Base-by-base conservation (phyloP, 2,888 invertebrate genomes). In the Chaetogeoica ovagalla region DNA sequence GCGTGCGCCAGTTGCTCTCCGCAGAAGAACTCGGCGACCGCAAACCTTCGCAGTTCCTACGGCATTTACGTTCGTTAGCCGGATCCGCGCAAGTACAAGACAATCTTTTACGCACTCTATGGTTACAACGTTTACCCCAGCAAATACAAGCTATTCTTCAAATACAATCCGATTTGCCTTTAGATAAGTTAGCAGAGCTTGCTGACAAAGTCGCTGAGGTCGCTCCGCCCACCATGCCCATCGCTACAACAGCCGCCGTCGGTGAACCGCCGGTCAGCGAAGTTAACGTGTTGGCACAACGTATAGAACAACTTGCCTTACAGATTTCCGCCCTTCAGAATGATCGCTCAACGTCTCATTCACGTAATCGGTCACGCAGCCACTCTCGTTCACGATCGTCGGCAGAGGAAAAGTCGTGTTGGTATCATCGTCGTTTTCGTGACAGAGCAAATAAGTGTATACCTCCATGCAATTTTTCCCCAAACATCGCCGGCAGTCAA, bases 141-240 rank as follows among this genome's bases (percentile, higher is more conserved):
- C 57, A 57, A 3, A 19, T 19, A 57, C 57, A 57, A 57, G 57
- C 57, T 57, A 57, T 57, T n/a, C n/a, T 57, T 3, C 17, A 17
- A 19, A 19, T 19, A n/a, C 57, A 57, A 57, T 57, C 57, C 17
- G 57, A 57, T 6, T 19, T 57, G 3, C 5, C 57, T 3, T 19
- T 57, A 19, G 57, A 57, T 17, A 57, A 57, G 8, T 17, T 57
- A n/a, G 57, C n/a, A 2, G 57, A 57, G n/a, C n/a, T 57, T 17
- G n/a, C 57, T 57, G 57, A 57, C n/a, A 57, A 57, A 57, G n/a
- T 57, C n/a, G 57, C n/a, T n/a, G 57, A 57, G 11, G 57, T 57
- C 1, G 3, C 17, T 1, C 57, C 57, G n/a, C 57, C 57, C n/a
- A 19, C 8, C 5, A 19, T 57, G n/a, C 5, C 57, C 8, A 19